These are phyloP conservation scores for Elaphurus davidianus DNA, from an alignment of 2,113 vertebrate genomes.

Conservation along the genomic window DNA sequence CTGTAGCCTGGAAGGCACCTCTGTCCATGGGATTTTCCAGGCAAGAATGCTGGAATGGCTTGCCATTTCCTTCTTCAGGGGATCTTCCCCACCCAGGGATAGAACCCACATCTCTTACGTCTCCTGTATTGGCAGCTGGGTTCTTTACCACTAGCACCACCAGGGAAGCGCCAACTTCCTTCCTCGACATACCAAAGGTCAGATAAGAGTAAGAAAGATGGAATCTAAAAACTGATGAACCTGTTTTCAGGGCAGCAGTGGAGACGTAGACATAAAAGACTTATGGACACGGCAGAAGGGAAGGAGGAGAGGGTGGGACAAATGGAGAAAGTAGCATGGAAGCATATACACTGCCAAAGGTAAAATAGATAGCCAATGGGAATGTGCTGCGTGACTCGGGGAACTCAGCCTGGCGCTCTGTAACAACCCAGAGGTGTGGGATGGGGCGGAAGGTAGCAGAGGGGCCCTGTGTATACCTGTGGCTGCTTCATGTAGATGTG, in stretches of 20 bases:
- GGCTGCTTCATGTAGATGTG: neutral
- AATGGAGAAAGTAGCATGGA: neutral
- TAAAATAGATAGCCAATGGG: neutral
- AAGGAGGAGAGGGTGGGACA: neutral
- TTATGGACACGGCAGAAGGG: neutral
- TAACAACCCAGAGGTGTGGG: neutral
- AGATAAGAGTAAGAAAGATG: neutral
- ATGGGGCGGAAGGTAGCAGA: neutral
- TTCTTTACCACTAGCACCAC: neutral
- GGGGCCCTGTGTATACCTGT: neutral
- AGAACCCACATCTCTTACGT: neutral
- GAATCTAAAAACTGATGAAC: neutral
- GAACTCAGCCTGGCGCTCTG: accelerated
- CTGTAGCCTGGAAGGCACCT: neutral
- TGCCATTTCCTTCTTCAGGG: neutral
- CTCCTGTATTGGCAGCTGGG: neutral
- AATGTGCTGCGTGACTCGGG: neutral
- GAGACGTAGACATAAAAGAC: neutral
- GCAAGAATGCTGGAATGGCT: neutral
- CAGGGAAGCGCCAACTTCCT: neutral
- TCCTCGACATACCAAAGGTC: neutral
- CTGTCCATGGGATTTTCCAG: neutral
- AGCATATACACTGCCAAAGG: neutral
- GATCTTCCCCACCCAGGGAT: neutral
- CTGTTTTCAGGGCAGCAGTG: neutral